phyloP scores from a whole-genome alignment of 2,888 invertebrate species.

The Drosophila cracens region DNA sequence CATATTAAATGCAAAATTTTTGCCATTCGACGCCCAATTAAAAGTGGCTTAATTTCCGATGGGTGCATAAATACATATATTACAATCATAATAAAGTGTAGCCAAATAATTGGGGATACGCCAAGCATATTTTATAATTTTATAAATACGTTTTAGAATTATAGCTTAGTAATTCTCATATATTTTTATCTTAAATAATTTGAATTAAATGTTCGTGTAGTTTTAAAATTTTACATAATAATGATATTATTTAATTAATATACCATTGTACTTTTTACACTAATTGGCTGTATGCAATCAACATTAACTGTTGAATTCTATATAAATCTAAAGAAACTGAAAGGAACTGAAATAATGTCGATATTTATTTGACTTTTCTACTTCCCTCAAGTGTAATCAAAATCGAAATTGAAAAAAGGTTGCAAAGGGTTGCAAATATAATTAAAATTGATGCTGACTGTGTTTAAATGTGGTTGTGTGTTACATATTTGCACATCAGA shows the following conservation, averaged over 20 bases:
- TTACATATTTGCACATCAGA: neutral
- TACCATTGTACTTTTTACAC: too few species aligned
- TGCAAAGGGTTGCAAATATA: neutral
- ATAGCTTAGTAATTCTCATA: neutral
- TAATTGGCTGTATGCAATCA: neutral
- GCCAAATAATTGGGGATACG: neutral
- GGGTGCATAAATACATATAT: conserved; percentile 44
- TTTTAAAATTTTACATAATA: neutral
- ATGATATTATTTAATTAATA: too few species aligned
- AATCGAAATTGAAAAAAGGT: neutral
- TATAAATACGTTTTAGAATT: neutral
- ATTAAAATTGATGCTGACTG: neutral
- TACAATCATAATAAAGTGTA: conserved; percentile 41
- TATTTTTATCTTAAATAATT: neutral
- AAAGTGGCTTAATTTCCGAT: conserved; percentile 73
- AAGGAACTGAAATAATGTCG: neutral
- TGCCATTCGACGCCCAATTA: conserved; percentile 56
- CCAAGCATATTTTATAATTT: neutral
- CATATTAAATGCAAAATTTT: conserved; percentile 62
- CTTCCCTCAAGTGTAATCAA: neutral
- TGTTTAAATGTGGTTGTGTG: neutral
- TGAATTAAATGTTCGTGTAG: neutral
- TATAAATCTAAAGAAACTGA: neutral
- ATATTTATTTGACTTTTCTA: neutral
- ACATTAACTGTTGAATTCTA: neutral